phyloP scores from a whole-genome alignment of 2,113 vertebrate genomes.

The Nothocercus julius region DNA sequence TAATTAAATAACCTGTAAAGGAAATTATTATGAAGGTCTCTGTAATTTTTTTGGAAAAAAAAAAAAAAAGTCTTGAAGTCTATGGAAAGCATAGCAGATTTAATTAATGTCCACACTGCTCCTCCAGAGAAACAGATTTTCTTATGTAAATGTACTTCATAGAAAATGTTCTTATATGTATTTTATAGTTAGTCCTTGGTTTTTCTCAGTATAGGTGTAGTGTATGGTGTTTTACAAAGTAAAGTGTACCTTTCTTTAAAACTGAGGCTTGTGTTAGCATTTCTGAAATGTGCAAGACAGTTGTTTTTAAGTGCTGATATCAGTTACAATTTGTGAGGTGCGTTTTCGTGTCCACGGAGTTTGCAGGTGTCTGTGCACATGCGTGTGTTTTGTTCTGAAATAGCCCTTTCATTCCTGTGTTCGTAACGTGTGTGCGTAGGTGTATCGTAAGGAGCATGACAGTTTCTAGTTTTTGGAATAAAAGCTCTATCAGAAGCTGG shows the following conservation, averaged over 20 bases:
- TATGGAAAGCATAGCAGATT: conserved; percentile 58
- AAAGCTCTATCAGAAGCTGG: conserved; percentile 14
- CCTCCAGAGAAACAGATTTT: conserved; percentile 61
- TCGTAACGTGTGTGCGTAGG: neutral
- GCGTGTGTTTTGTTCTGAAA: neutral
- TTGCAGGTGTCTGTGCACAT: neutral
- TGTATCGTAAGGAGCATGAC: neutral
- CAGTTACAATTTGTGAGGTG: neutral
- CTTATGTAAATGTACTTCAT: conserved; percentile 57
- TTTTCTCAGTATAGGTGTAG: neutral
- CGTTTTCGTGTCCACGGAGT: neutral
- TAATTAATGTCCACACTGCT: conserved; percentile 71
- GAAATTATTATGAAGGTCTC: conserved; percentile 66
- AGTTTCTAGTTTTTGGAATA: neutral
- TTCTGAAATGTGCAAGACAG: neutral
- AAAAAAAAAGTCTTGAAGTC: conserved; percentile 31
- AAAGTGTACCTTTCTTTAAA: neutral
- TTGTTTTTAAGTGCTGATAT: neutral
- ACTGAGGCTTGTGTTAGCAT: neutral
- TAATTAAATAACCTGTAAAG: conserved; percentile 43
- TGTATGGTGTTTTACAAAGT: neutral
- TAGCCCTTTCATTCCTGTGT: neutral
- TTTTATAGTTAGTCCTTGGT: conserved; percentile 28
- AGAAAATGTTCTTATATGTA: conserved; percentile 46
- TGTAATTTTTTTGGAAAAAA: conserved; percentile 57